Conservation (phyloP, 2,113 vertebrate genomes). For the Megaceryle torquata region DNA sequence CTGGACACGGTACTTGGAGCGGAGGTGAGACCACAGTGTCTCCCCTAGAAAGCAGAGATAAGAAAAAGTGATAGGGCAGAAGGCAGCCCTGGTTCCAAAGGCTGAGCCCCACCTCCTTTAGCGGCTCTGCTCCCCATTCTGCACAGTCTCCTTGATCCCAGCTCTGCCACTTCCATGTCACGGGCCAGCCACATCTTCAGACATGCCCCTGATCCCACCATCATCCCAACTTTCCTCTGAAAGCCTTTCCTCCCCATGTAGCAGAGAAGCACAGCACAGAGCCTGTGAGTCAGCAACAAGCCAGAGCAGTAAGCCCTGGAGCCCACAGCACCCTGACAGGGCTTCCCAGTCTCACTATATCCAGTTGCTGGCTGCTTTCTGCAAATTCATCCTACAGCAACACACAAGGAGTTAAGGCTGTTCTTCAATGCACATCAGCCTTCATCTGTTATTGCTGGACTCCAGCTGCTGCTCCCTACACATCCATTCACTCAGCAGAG, state of each 20-base stretch:
- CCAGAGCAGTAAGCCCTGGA: neutral
- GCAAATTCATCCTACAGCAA: neutral
- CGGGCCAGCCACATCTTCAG: neutral
- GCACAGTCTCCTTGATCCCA: neutral
- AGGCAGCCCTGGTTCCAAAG: neutral
- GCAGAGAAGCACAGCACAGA: neutral
- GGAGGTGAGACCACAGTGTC: constrained; percentile 88
- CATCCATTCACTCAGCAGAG: neutral
- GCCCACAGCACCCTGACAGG: neutral
- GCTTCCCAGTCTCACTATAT: neutral
- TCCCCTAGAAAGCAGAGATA: constrained; percentile 75
- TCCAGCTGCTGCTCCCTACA: neutral
- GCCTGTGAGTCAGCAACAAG: neutral
- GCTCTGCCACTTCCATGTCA: neutral
- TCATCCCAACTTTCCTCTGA: neutral
- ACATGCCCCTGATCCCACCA: neutral
- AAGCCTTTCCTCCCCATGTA: neutral
- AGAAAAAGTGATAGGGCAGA: neutral
- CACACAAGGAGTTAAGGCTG: neutral
- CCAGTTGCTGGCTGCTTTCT: neutral
- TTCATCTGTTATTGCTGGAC: neutral
- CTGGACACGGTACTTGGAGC: constrained; percentile 56
- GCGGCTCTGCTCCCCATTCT: neutral
- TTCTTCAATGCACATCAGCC: neutral
- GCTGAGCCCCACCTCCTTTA: neutral